phyloP scores from a whole-genome alignment of 1,140 invertebrate species.

The Neodiprion virginianus region DNA sequence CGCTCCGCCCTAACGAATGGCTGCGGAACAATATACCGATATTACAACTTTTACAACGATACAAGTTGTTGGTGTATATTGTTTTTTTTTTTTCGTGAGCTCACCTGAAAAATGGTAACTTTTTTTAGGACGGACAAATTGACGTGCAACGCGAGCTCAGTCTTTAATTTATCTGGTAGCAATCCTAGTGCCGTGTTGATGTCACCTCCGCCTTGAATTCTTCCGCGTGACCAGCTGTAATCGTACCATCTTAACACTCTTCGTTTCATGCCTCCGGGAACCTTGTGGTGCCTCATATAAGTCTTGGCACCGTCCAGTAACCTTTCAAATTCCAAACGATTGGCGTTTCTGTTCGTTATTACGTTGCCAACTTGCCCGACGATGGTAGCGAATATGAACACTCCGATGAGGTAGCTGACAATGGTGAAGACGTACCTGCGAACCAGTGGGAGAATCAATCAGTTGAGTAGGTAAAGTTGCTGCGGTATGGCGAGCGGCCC shows the following conservation, averaged over 20 bases:
- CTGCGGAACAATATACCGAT: no score
- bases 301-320: constrained; percentile 94
- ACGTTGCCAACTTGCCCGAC: constrained; percentile 98
- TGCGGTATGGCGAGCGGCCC: constrained; percentile 52
- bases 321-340: constrained; percentile 92
- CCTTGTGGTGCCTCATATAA: constrained; percentile 97
- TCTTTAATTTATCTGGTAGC: constrained; percentile 95
- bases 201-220: constrained; percentile 94
- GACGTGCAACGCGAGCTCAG: constrained; percentile 93
- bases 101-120: constrained; percentile 69
- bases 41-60: no score
- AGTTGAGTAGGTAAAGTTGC: constrained; percentile 51
- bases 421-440: constrained; percentile 96
- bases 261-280: constrained; percentile 92
- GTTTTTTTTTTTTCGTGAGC: background rate
- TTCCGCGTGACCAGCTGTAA: constrained; percentile 96
- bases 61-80: no score
- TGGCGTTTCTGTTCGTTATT: constrained; percentile 97
- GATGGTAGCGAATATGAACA: constrained; percentile 98
- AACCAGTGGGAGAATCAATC: constrained; percentile 45
- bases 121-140: constrained; percentile 95
- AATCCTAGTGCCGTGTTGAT: constrained; percentile 93
- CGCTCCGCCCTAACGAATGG: no score
- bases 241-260: constrained; percentile 96
- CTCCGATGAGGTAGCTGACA: constrained; percentile 94